Evolutionary conservation across 2,113 vertebrate species (phyloP).

Genomic region (Serinus canaria): DNA sequence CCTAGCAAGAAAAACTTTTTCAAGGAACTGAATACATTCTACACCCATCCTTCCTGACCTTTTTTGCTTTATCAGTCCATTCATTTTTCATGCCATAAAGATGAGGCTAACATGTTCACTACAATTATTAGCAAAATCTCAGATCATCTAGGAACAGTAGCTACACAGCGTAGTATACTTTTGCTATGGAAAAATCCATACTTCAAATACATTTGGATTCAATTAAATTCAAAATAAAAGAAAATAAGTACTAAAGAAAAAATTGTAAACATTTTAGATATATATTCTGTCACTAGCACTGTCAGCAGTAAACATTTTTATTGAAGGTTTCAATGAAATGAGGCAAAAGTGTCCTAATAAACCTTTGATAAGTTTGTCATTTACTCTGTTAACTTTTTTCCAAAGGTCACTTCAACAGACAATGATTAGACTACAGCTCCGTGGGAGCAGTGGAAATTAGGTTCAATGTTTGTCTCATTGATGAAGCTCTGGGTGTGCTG

Average conservation of each 20-base stretch:
- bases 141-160: not conserved
- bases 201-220: not conserved
- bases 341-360: not conserved
- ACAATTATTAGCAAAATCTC: not conserved
- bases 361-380: not conserved
- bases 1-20: not conserved
- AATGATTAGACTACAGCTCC: not conserved
- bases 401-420: not conserved
- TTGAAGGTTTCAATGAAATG: not conserved
- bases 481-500: not conserved
- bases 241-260: not conserved
- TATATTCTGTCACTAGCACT: not conserved
- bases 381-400: not conserved
- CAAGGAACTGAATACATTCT: not conserved
- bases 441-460: not conserved
- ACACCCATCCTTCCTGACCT: not conserved
- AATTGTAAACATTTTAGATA: not conserved
- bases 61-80: not conserved
- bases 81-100: not conserved
- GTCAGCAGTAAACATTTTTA: conserved; percentile 2
- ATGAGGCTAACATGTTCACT: not conserved
- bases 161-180: not conserved
- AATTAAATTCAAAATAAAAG: not conserved
- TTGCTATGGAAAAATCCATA: not conserved
- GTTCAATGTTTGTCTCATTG: not conserved